These are phyloP conservation scores for Phytoseiulus persimilis DNA, from an alignment of 2,888 invertebrate genomes.

Conservation along the genomic window DNA sequence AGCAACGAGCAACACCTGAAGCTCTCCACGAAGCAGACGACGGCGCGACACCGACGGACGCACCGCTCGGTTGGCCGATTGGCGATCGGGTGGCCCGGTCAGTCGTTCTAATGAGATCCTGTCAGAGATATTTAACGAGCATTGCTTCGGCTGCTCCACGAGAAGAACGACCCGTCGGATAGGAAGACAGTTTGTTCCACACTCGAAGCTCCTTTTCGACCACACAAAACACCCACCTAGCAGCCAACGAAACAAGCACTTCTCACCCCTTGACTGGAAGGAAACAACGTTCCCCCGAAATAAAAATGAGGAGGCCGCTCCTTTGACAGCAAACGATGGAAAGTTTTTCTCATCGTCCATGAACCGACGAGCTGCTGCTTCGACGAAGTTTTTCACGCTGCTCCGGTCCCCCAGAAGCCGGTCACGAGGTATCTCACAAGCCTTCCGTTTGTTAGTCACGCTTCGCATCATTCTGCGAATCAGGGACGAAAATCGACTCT, in stretches of 20 bases:
- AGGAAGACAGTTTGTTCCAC: neutral
- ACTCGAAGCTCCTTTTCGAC: neutral
- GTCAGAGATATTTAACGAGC: conserved; percentile 5
- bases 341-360: no score
- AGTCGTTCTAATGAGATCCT: neutral
- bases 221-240: neutral
- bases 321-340: no score
- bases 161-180: neutral
- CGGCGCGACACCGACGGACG: neutral
- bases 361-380: no score
- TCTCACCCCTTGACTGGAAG: neutral
- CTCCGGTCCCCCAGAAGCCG: no score
- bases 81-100: neutral
- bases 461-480: no score
- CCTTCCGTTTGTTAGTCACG: no score
- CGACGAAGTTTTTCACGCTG: no score
- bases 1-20: neutral
- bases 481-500: no score
- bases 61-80: neutral
- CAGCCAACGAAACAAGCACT: neutral
- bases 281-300: no score
- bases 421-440: no score
- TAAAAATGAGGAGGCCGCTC: no score
- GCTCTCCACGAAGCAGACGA: neutral
- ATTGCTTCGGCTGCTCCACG: neutral